phyloP scores from a whole-genome alignment of 2,113 vertebrate genomes.

The Platysternon megacephalum region DNA sequence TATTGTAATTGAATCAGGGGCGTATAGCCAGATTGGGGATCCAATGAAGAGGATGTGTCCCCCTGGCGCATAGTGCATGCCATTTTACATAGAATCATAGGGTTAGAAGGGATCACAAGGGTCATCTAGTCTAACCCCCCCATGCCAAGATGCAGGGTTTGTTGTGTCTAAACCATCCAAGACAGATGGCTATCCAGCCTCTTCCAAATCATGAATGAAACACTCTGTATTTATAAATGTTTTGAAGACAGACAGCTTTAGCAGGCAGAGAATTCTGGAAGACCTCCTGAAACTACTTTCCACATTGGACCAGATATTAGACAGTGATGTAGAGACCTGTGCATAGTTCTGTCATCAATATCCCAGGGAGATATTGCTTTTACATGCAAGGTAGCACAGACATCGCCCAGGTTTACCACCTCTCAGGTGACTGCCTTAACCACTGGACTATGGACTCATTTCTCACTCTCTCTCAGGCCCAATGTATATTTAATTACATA shows the following conservation, averaged over 20 bases:
- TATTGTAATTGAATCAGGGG: background rate
- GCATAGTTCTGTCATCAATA: background rate
- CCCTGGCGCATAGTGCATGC: background rate
- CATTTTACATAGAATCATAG: background rate
- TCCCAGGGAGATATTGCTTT: background rate
- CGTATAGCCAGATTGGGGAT: background rate
- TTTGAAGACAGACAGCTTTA: background rate
- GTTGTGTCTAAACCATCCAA: background rate
- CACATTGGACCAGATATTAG: background rate
- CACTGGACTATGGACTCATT: background rate
- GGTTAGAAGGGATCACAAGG: too few relatives aligned
- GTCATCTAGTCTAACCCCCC: background rate
- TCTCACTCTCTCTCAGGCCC: background rate
- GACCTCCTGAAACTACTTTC: background rate
- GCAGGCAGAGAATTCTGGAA: background rate
- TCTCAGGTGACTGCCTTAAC: background rate
- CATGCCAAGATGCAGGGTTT: background rate
- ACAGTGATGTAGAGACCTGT: background rate
- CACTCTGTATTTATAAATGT: background rate
- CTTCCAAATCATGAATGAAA: background rate
- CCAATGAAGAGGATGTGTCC: background rate
- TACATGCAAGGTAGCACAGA: background rate
- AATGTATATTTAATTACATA: background rate
- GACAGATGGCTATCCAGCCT: background rate
- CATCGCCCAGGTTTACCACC: background rate